These are phyloP conservation scores for Meliscaeva auricollis DNA, from an alignment of 2,888 invertebrate species.

Conservation along the genomic window DNA sequence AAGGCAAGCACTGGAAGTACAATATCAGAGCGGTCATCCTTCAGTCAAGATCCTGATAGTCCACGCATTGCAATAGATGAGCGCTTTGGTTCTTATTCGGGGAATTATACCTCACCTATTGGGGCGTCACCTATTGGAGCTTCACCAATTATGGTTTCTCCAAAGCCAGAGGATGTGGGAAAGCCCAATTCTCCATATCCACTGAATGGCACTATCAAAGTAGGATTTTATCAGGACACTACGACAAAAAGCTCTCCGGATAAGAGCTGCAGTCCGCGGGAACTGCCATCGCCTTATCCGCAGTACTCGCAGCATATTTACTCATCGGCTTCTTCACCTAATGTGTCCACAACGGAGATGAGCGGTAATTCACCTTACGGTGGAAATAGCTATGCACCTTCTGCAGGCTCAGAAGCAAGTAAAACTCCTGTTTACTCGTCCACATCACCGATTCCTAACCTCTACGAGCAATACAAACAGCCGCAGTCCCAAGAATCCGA, in stretches of 20 bases:
- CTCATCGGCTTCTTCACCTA: constrained; percentile 86
- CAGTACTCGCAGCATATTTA: constrained; percentile 87
- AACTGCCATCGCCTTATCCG: constrained; percentile 87
- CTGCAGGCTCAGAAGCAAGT: constrained; percentile 82
- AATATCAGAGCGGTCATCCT: constrained; percentile 91
- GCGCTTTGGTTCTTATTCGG: constrained; percentile 87
- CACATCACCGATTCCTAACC: constrained; percentile 82
- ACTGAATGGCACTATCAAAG: constrained; percentile 92
- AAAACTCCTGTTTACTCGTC: constrained; percentile 83
- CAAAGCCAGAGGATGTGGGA: constrained; percentile 87
- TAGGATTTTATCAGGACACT: constrained; percentile 95
- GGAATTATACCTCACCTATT: constrained; percentile 90
- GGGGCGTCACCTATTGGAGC: constrained; percentile 85
- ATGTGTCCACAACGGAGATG: constrained; percentile 84
- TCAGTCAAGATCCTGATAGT: constrained; percentile 91
- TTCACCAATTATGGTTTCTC: constrained; percentile 90
- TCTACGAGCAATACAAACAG: constrained; percentile 87
- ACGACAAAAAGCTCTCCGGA: constrained; percentile 93
- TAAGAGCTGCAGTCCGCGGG: constrained; percentile 92
- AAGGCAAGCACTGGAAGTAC: constrained; percentile 92
- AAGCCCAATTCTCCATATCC: constrained; percentile 88
- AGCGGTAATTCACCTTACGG: constrained; percentile 83
- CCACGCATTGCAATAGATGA: constrained; percentile 88
- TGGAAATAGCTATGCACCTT: constrained; percentile 83
- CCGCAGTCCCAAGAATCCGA: constrained; percentile 85